Base-by-base conservation (phyloP, 1,140 invertebrate genomes). In the Meloidogyne floridensis region DNA sequence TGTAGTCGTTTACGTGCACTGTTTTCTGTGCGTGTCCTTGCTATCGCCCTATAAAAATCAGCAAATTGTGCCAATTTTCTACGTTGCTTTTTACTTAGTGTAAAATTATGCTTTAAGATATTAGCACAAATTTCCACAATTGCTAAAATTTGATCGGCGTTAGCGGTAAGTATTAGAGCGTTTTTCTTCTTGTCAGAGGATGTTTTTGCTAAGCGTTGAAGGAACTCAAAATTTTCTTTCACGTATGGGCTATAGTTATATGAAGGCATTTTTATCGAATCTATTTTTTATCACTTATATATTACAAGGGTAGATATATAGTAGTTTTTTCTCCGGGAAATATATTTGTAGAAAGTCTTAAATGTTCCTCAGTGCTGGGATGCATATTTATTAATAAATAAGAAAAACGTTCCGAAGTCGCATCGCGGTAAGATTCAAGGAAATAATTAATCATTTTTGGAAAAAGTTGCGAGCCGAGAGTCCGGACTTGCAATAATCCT, bases 61-160 rank as follows among this genome's bases (percentile, higher is more conserved):
- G 32, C 32, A 32, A 32, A 32, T 71, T 51, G 4, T 53, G 18
- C 13, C 13, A 82, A 54, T 15, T 65, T 8, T 15, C 47, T 11
- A 15, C 79, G 8, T 20, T 85, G 82, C 47, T 72, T 18, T 13
- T 8, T n/a, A 53, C 53, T 85, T 13, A 81, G 77, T 4, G 53
- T 18, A 18, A 82, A 79, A 82, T 73, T 73, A 18, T 43, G 32
- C 11, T 75, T 56, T 10, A 82, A 42, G n/a, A 82, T 79, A 47
- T 82, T 82, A 6, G 59, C 71, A 15, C 81, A 84, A 13, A 83
- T 84, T 75, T 82, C 81, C 8, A 82, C 81, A 13, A 82, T n/a
- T 10, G 81, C 82, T 42, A 82, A 56, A 15, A 82, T 47, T 32
- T 82, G 43, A 13, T 80, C 79, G 9, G 75, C 79, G 18, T 13